A percentile compares a stretch with the other conserved stretches of the same genome.
phyloP scores from a whole-genome alignment of 30 jellyfish, hydroid and myxozoan genomes.

The Aurelia aurita complex sp. Pacific region DNA sequence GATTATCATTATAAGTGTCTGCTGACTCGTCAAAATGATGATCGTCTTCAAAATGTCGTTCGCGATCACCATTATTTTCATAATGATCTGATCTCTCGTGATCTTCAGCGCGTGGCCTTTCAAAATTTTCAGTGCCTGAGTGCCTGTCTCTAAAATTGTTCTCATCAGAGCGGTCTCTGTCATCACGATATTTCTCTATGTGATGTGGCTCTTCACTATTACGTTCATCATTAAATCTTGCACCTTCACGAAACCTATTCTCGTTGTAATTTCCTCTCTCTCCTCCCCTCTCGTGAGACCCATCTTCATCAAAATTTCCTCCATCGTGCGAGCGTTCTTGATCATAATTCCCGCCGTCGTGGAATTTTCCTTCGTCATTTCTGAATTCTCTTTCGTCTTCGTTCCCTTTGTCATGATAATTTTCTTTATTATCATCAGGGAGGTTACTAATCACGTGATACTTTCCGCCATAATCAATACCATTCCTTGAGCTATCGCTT shows the following conservation, averaged over 20 bases:
- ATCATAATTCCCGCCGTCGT: background rate
- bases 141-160: no score
- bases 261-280: background rate
- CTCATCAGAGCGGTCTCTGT: slow-evolving; percentile 8
- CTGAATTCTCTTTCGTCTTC: slow-evolving; percentile 23
- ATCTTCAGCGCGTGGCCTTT: background rate
- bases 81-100: background rate
- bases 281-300: background rate
- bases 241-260: no score
- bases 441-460: slow-evolving; percentile 25
- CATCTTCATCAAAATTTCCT: background rate
- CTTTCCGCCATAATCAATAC: slow-evolving; percentile 56
- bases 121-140: background rate
- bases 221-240: no score
- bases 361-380: slow-evolving; percentile 5
- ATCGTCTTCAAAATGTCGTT: slow-evolving; percentile 3
- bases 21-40: slow-evolving; percentile 3
- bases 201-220: no score
- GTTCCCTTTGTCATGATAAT: slow-evolving; percentile 10
- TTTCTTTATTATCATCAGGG: slow-evolving; percentile 17
- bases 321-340: background rate
- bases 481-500: background rate
- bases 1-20: slow-evolving; percentile 3
- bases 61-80: background rate
- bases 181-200: background rate